Base-by-base conservation (phyloP, 1,140 invertebrate species). In the Diorhabda elongata region DNA sequence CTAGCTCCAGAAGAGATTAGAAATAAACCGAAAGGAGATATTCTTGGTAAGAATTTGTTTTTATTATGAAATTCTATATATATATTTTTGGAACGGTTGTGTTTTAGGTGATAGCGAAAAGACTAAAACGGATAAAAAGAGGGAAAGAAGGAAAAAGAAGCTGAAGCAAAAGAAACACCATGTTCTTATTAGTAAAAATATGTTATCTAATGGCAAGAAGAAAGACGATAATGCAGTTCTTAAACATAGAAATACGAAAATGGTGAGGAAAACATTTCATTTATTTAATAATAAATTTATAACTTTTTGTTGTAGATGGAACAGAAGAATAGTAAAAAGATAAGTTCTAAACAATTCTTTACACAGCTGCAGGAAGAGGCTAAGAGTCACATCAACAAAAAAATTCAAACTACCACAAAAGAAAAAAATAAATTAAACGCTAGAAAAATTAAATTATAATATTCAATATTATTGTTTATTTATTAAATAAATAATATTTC, bases 1-100 rank as follows among this genome's bases (percentile, higher is more conserved):
- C 82, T 99, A 58, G 97, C 98, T 41, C 97, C 98, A 3, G 94
- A 98, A 83, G 97, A 99, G 89, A 84, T 99, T 9, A 88, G 91
- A 83, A 84, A 81, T 42, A 94, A 92, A 83, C 80, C 82, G n/a
- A 92, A 89, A 77, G 91, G 91, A 60, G 90, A 92, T 62, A 66
- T 93, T 0, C 89, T 94, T 73, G 92, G 80, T 59, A 71, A 58
- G 26, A 26, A 26, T 26, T 26, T 26, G 26, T 26, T 26, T 26
- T 26, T 26, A 26, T 26, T 26, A 26, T 26, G 26, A 26, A 26
- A 26, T 26, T 26, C 26, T 26, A 26, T 26, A 26, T 26, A 26
- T 26, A 26, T 26, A 1, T 26, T 26, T 26, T 1, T 26, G 26
- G 26, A 26, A 8, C 5, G 56, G 63, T 58, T 61, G 67, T 58